Percentiles rank a stretch among this genome's conserved stretches.
Conservation (phyloP, 2,113 vertebrate species). For the Shinisaurus crocodilurus region DNA sequence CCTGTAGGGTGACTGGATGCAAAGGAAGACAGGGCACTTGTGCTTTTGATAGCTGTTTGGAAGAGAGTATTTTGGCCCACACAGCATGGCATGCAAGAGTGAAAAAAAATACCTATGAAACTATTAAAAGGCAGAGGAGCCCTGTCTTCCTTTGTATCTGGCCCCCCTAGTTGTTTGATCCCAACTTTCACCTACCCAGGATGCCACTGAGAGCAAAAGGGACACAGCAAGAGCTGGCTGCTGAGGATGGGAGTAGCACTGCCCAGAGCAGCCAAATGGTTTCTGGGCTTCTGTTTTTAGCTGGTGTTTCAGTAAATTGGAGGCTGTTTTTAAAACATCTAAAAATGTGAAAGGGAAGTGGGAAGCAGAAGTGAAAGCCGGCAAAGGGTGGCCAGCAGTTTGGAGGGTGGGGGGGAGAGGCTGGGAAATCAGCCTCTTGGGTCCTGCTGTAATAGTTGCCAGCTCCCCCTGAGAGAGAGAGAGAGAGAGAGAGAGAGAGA, state of each 20-base stretch:
- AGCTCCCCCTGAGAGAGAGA: too few species aligned
- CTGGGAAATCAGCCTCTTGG: not conserved
- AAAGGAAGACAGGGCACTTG: not conserved
- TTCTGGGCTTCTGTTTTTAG: slow-evolving; percentile 69
- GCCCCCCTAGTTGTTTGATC: not conserved
- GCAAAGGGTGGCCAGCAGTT: slow-evolving; percentile 28
- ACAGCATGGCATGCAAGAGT: too few species aligned
- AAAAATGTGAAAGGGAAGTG: slow-evolving; percentile 73
- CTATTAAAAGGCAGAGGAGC: not conserved
- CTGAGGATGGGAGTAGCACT: not conserved
- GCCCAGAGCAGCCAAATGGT: not conserved
- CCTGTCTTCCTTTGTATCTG: not conserved
- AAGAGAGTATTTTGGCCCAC: not conserved
- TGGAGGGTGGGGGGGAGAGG: not conserved
- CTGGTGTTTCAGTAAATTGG: slow-evolving; percentile 70
- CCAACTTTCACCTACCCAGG: too few species aligned
- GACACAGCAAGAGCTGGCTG: not conserved
- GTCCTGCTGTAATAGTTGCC: not conserved
- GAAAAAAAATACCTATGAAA: not conserved
- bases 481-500: too few species aligned
- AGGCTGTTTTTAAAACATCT: slow-evolving; percentile 69
- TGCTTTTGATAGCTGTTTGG: not conserved
- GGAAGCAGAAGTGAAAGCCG: slow-evolving; percentile 76
- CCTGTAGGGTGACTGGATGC: not conserved
- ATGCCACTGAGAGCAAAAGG: not conserved